phyloP scores from a whole-genome alignment of 2,113 vertebrate genomes.

The Peromyscus polionotus region DNA sequence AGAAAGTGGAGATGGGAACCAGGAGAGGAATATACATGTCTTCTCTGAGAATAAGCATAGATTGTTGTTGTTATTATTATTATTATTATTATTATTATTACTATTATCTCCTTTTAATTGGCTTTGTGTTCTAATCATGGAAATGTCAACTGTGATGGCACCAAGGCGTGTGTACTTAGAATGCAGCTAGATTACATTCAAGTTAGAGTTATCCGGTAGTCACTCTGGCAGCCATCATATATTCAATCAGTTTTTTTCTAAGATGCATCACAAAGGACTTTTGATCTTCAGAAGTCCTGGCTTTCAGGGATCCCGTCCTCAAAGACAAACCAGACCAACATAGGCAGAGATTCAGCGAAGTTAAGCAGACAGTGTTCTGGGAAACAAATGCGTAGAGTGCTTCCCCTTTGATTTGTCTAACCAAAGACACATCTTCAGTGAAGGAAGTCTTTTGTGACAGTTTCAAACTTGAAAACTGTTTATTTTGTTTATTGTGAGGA shows the following conservation, averaged over 20 bases:
- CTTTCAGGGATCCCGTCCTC: not conserved
- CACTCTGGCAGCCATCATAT: not conserved
- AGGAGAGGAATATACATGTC: not conserved
- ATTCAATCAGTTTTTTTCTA: not conserved
- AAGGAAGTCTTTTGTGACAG: not conserved
- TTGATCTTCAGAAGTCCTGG: not conserved
- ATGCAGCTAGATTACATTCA: not conserved
- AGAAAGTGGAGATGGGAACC: not conserved
- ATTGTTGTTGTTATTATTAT: no score
- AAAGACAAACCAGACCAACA: not conserved
- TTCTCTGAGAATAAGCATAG: not conserved
- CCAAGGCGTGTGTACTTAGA: not conserved
- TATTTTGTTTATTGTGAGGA: constrained; percentile 1
- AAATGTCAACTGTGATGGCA: not conserved
- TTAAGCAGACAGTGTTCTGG: not conserved
- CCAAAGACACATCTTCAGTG: not conserved
- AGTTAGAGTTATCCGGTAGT: not conserved
- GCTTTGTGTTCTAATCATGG: not conserved
- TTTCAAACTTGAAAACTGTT: not conserved
- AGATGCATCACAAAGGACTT: not conserved
- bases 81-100: no score
- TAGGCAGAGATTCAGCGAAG: not conserved
- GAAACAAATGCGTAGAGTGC: not conserved
- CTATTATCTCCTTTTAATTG: not conserved
- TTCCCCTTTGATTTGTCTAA: not conserved